phyloP scores from a whole-genome alignment of 2,797 vertebrate species.

The Amazona finschi region DNA sequence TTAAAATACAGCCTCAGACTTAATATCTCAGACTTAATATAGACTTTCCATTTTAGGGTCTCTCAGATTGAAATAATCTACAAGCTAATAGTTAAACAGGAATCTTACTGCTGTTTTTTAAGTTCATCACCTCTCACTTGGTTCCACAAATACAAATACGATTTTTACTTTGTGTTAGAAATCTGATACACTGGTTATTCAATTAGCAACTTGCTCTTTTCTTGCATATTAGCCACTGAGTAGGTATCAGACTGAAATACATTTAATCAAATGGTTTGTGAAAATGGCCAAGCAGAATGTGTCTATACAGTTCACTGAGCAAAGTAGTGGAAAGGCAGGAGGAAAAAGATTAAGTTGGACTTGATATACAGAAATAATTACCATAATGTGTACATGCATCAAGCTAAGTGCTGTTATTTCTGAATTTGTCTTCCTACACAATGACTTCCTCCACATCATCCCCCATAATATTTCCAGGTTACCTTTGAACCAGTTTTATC shows the following conservation, averaged over 20 bases:
- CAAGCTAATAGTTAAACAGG: not conserved
- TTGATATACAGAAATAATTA: not conserved
- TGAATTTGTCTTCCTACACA: not conserved
- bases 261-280: constrained; percentile 36
- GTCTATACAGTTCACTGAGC: constrained; percentile 27
- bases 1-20: not conserved
- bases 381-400: not conserved
- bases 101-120: not conserved
- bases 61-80: not conserved
- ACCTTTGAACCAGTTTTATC: not conserved
- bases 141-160: not conserved
- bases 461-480: not conserved
- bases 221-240: not conserved
- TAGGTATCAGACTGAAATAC: not conserved
- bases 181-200: not conserved
- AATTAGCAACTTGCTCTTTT: constrained; percentile 25
- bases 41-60: not conserved
- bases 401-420: constrained; percentile 19
- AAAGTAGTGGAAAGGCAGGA: constrained; percentile 18
- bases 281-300: constrained; percentile 31
- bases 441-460: not conserved
- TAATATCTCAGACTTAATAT: not conserved
- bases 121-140: not conserved
- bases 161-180: not conserved
- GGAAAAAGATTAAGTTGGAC: constrained; percentile 1